Percentiles rank a stretch among this genome's conserved stretches.
phyloP scores from a whole-genome alignment of 2,113 vertebrate species.

The Labrus mixtus region DNA sequence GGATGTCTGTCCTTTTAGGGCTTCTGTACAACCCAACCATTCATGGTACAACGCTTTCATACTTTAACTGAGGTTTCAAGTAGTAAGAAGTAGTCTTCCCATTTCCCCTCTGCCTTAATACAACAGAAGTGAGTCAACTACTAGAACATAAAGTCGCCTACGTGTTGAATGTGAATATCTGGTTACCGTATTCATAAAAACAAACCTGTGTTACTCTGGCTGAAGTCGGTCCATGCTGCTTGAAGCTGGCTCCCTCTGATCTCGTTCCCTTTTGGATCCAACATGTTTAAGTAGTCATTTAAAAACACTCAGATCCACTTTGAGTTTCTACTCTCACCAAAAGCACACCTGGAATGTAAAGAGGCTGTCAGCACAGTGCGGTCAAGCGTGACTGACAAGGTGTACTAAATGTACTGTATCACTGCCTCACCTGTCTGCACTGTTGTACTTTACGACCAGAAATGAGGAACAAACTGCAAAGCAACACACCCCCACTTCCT shows the following conservation, averaged over 20 bases:
- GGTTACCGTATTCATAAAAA: background rate
- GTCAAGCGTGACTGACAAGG: no score
- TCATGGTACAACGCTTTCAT: no score
- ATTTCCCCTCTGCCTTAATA: background rate
- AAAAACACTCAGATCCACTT: background rate
- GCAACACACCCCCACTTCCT: conserved; percentile 50
- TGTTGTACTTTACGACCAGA: background rate
- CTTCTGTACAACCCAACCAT: no score
- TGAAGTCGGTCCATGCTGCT: background rate
- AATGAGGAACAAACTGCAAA: conserved; percentile 24
- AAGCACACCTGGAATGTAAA: background rate
- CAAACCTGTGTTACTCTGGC: conserved; percentile 1
- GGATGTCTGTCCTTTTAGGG: no score
- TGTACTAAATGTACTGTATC: no score
- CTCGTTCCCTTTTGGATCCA: conserved; percentile 24
- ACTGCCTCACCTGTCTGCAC: background rate
- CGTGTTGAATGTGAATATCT: background rate
- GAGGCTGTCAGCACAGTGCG: background rate
- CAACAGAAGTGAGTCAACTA: background rate
- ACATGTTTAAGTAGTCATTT: conserved; percentile 22
- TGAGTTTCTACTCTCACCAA: background rate
- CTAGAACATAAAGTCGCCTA: background rate
- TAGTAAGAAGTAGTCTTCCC: conserved; percentile 3
- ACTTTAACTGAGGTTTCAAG: no score
- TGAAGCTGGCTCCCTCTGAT: background rate